These are phyloP conservation scores for Atta texana DNA, from an alignment of 1,140 invertebrate species.

Conservation along the genomic window DNA sequence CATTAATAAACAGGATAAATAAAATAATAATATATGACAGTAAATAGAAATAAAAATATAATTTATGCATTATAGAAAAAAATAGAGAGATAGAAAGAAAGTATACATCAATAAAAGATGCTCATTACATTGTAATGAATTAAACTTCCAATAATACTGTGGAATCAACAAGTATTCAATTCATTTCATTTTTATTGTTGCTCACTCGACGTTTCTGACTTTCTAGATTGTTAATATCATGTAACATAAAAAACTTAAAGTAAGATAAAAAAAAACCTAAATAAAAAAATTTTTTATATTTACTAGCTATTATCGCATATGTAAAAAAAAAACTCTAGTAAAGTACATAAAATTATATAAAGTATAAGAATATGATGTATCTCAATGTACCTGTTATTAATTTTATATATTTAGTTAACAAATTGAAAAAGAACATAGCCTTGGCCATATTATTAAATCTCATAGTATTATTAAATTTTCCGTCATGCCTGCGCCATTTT, in stretches of 20 bases:
- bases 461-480: constrained; percentile 60
- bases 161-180: constrained; percentile 6
- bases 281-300: not conserved
- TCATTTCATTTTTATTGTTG: constrained; percentile 28
- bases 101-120: not conserved
- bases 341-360: not conserved
- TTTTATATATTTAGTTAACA: constrained; percentile 59
- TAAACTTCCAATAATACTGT: constrained; percentile 24
- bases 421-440: constrained; percentile 50
- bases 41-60: not conserved
- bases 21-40: not conserved
- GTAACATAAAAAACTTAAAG: not conserved
- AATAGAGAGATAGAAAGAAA: not conserved
- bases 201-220: not conserved
- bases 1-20: not conserved
- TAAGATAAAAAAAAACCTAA: too few relatives aligned
- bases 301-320: not conserved
- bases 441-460: constrained; percentile 57
- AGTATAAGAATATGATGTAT: not conserved
- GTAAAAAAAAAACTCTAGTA: not conserved
- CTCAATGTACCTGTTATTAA: not conserved
- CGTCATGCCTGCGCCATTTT: constrained; percentile 55
- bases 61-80: constrained; percentile 9
- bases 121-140: not conserved
- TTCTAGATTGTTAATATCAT: not conserved